A percentile compares a stretch with the other conserved stretches of the same genome.
phyloP scores from a whole-genome alignment of 2,113 vertebrate genomes.

The Edolisoma coerulescens region DNA sequence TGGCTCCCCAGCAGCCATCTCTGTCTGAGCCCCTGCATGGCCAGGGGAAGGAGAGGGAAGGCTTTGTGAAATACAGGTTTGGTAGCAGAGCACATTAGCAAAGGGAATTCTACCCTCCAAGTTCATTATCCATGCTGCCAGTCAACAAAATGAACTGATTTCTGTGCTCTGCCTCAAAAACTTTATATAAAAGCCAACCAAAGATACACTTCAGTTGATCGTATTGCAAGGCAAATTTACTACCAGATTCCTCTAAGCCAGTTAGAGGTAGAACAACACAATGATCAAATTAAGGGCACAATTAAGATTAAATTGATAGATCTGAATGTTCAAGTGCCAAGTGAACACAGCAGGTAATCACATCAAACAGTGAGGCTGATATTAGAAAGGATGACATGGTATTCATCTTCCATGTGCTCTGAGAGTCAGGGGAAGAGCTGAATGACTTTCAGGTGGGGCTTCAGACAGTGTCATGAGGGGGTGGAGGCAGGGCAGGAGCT shows the following conservation, averaged over 20 bases:
- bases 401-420: not conserved
- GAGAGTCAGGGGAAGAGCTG: not conserved
- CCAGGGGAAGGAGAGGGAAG: not conserved
- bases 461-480: rapidly evolving
- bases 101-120: not conserved
- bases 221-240: not conserved
- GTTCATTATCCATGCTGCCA: not conserved
- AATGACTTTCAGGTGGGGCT: not conserved
- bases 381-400: conserved; percentile 9
- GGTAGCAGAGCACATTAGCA: not conserved
- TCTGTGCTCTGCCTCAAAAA: not conserved
- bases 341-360: not conserved
- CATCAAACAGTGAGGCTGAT: conserved; percentile 5
- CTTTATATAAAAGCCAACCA: not conserved
- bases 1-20: not conserved
- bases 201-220: not conserved
- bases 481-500: not conserved
- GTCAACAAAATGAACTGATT: not conserved
- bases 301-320: conserved; percentile 52
- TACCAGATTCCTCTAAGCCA: not conserved
- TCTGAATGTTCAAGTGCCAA: conserved; percentile 22
- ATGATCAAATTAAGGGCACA: conserved; percentile 44
- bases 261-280: conserved; percentile 16
- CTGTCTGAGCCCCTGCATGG: not conserved
- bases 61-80: not conserved